phyloP scores from a whole-genome alignment of 1,140 invertebrate species.

The Eciton burchellii region DNA sequence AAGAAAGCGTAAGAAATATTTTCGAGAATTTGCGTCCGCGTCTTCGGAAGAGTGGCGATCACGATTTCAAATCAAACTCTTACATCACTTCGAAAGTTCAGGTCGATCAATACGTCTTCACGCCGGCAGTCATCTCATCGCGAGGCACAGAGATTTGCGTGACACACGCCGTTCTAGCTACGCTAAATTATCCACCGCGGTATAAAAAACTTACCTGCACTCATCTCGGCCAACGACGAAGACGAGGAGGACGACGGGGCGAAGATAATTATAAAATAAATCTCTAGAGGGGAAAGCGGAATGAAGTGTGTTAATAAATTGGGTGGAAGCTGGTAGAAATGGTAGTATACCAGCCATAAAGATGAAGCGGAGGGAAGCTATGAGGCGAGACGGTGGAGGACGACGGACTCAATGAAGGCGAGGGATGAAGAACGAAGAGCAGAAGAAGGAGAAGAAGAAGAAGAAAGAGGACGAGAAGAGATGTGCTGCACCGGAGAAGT shows the following conservation, averaged over 20 bases:
- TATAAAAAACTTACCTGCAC: constrained; percentile 48
- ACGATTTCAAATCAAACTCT: background rate
- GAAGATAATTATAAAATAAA: constrained; percentile 61
- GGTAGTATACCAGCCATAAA: constrained; percentile 55
- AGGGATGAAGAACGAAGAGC: constrained; percentile 47
- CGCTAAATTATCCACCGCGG: constrained; percentile 35
- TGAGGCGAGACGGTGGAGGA: constrained; percentile 42
- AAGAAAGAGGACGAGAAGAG: constrained; percentile 34
- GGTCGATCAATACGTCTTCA: background rate
- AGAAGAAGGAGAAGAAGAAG: constrained; percentile 19
- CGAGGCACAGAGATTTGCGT: constrained; percentile 1
- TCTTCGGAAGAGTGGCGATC: background rate
- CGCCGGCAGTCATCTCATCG: background rate
- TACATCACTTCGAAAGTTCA: background rate
- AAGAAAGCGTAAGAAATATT: background rate
- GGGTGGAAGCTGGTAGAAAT: constrained; percentile 48
- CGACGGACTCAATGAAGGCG: constrained; percentile 33
- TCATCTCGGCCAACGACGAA: constrained; percentile 22
- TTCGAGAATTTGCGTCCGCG: background rate
- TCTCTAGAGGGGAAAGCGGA: constrained; percentile 55
- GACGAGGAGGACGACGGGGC: background rate
- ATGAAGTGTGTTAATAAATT: constrained; percentile 60
- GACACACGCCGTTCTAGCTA: constrained; percentile 15
- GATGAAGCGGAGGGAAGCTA: constrained; percentile 54
- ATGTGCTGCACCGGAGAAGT: constrained; percentile 11